A percentile compares a stretch with the other conserved stretches of the same genome.
Evolutionary conservation across 2,797 vertebrate species (phyloP).

Genomic region (Chaunax sp.): DNA sequence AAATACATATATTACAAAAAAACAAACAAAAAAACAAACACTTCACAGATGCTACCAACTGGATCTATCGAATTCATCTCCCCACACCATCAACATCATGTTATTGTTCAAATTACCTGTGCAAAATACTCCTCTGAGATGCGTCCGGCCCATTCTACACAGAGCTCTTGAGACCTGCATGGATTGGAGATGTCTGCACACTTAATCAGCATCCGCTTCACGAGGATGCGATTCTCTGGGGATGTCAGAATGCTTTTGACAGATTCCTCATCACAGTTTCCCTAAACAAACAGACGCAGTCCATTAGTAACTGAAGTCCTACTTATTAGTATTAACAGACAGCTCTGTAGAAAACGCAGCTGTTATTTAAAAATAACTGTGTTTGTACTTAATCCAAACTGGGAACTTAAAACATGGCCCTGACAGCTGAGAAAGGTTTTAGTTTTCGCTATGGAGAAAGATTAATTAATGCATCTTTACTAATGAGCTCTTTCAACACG

Average conservation of each 20-base stretch:
- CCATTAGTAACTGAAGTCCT: constrained; percentile 25
- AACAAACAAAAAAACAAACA: constrained; percentile 4
- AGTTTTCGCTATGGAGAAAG: constrained; percentile 2
- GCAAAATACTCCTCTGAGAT: constrained; percentile 99
- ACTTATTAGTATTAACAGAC: constrained; percentile 2
- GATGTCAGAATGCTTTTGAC: constrained; percentile 87
- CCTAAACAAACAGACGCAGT: constrained; percentile 66
- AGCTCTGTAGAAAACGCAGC: constrained; percentile 2
- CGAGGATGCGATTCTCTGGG: constrained; percentile 93
- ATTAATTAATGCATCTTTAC: not conserved
- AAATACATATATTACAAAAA: constrained; percentile 16
- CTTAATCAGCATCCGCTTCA: constrained; percentile 98
- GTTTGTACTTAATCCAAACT: constrained; percentile 9
- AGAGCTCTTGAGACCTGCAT: constrained; percentile 91
- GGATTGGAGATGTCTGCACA: constrained; percentile 98
- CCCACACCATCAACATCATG: not conserved
- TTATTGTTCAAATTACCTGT: constrained; percentile 84
- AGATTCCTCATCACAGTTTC: constrained; percentile 83
- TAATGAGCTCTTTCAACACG: constrained; percentile 8
- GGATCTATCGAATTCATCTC: constrained; percentile 1
- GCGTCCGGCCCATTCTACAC: constrained; percentile 95
- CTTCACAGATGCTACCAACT: not conserved
- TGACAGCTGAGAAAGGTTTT: constrained; percentile 10
- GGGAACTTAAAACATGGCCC: not conserved
- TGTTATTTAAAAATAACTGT: constrained; percentile 29